These are phyloP conservation scores for Ctenoplectra terminalis DNA, from an alignment of 1,140 invertebrate genomes.

Conservation along the genomic window DNA sequence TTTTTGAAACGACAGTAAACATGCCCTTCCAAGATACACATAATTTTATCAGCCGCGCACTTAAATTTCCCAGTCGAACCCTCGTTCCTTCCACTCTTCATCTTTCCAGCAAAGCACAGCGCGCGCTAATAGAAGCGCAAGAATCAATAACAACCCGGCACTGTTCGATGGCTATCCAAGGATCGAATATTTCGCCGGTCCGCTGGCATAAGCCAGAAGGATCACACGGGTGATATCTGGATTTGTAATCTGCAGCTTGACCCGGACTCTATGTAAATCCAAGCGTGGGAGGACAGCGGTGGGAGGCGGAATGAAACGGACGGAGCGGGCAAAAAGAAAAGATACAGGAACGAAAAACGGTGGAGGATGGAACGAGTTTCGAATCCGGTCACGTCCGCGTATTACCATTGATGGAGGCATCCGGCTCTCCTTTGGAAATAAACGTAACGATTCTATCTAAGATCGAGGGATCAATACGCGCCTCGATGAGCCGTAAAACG, in stretches of 20 bases:
- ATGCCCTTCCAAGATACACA: too few relatives aligned
- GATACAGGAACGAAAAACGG: background rate
- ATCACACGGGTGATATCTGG: constrained; percentile 33
- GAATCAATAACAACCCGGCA: constrained; percentile 13
- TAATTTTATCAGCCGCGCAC: too few relatives aligned
- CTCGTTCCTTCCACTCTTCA: too few relatives aligned
- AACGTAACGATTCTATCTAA: constrained; percentile 65
- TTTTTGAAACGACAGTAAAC: too few relatives aligned
- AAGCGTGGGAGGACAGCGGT: background rate
- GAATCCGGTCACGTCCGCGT: constrained; percentile 64
- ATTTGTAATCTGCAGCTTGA: constrained; percentile 65
- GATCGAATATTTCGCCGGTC: constrained; percentile 31
- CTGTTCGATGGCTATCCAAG: background rate
- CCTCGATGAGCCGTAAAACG: constrained; percentile 59
- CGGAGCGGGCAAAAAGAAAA: background rate
- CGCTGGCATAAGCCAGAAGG: background rate
- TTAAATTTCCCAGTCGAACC: too few relatives aligned
- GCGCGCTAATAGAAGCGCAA: background rate
- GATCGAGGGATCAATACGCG: constrained; percentile 64
- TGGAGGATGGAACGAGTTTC: constrained; percentile 58
- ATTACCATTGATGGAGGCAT: constrained; percentile 66
- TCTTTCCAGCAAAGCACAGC: background rate
- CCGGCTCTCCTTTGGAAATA: constrained; percentile 53
- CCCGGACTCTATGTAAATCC: constrained; percentile 62
- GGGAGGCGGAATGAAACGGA: constrained; percentile 12